Evolutionary conservation across 2,888 invertebrate species (phyloP).

Genomic region (Agriotes lineatus): DNA sequence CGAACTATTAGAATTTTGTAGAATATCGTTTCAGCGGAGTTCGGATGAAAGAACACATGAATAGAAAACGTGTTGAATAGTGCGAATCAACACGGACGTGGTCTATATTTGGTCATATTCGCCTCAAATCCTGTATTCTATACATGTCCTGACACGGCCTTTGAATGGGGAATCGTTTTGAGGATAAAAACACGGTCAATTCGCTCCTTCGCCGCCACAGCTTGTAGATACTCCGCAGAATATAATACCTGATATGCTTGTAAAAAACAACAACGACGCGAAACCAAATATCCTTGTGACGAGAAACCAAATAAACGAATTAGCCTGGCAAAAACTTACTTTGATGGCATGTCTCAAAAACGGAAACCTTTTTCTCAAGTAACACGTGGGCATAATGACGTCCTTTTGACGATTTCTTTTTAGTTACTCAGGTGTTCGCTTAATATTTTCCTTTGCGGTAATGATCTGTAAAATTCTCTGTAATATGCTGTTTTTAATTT

Average conservation of each 20-base stretch:
- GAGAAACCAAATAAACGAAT: neutral
- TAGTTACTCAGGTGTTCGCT: too few relatives aligned
- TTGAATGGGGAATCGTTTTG: slow-evolving; percentile 57
- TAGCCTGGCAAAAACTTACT: slow-evolving; percentile 4
- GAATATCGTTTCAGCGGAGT: slow-evolving; percentile 35
- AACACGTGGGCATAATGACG: too few relatives aligned
- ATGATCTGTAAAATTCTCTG: too few relatives aligned
- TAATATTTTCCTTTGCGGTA: too few relatives aligned
- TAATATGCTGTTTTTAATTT: too few relatives aligned
- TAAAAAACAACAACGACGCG: slow-evolving; percentile 29
- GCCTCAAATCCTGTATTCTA: slow-evolving; percentile 55
- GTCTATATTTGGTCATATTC: slow-evolving; percentile 58
- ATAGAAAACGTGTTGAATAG: slow-evolving; percentile 56
- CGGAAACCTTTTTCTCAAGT: neutral
- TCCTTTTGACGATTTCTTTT: too few relatives aligned
- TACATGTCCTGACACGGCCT: slow-evolving; percentile 56
- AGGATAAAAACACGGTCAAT: slow-evolving; percentile 57
- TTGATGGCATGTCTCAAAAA: neutral
- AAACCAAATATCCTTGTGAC: slow-evolving; percentile 28
- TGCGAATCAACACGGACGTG: slow-evolving; percentile 51
- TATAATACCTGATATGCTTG: slow-evolving; percentile 45
- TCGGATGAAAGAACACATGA: slow-evolving; percentile 48
- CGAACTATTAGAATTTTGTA: slow-evolving; percentile 14
- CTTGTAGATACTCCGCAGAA: slow-evolving; percentile 47
- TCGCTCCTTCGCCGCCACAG: slow-evolving; percentile 49